A percentile compares a stretch with the other conserved stretches of the same genome.
Conservation (phyloP, 2,113 vertebrate genomes). For the Willisornis vidua region DNA sequence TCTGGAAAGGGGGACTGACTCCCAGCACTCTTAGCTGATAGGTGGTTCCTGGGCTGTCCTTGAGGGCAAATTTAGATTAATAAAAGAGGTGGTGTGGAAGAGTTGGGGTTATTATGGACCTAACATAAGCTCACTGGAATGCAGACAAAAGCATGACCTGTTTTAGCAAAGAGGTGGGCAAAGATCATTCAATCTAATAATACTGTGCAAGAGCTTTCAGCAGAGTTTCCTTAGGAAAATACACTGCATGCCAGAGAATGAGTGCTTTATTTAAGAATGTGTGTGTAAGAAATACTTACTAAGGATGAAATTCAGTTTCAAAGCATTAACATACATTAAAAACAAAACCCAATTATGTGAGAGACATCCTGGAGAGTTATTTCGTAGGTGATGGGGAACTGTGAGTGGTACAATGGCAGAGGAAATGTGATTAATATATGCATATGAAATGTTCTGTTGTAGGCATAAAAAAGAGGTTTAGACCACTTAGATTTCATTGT, state of each 20-base stretch:
- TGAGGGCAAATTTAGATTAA: slow-evolving; percentile 19
- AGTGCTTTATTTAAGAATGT: slow-evolving; percentile 22
- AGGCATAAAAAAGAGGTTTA: not conserved
- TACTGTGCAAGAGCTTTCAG: not conserved
- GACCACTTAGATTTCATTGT: slow-evolving; percentile 10
- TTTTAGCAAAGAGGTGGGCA: slow-evolving; percentile 9
- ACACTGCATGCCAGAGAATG: not conserved
- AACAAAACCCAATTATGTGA: slow-evolving; percentile 5
- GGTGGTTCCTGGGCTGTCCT: slow-evolving; percentile 19
- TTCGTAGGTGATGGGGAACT: not conserved
- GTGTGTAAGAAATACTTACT: not conserved
- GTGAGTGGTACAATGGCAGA: not conserved
- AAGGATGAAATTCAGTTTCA: not conserved
- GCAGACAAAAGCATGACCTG: slow-evolving; percentile 51
- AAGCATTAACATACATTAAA: slow-evolving; percentile 18
- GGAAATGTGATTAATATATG: not conserved
- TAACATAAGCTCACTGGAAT: slow-evolving; percentile 48
- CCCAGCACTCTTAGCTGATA: not conserved
- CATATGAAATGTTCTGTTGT: not conserved
- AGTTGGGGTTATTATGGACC: slow-evolving; percentile 31
- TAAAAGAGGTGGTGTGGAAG: slow-evolving; percentile 48
- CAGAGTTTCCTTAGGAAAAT: slow-evolving; percentile 44
- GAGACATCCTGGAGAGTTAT: not conserved
- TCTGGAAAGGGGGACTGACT: not conserved
- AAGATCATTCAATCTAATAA: slow-evolving; percentile 1